phyloP scores from a whole-genome alignment of 2,888 invertebrate species.

The Nowickia ferox region DNA sequence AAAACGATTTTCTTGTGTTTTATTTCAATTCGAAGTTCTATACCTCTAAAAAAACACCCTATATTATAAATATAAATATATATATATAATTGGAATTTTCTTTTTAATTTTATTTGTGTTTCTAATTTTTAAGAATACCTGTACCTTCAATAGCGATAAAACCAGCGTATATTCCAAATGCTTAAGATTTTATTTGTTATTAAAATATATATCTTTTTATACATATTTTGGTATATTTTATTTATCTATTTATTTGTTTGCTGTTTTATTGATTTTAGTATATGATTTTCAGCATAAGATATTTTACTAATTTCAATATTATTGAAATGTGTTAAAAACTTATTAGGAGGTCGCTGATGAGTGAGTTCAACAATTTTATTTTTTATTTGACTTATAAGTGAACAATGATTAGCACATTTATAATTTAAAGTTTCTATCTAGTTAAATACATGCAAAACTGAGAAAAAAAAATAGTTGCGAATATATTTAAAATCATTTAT shows the following conservation, averaged over 20 bases:
- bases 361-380: constrained; percentile 25
- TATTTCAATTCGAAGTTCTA: no score
- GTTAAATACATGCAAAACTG: constrained; percentile 28
- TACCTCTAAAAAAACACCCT: no score
- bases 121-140: constrained; percentile 19
- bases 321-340: constrained; percentile 55
- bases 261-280: constrained; percentile 2
- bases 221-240: constrained; percentile 35
- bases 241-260: not conserved
- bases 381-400: constrained; percentile 40
- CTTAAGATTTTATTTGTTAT: constrained; percentile 29
- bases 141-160: not conserved
- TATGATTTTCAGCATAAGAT: constrained; percentile 13
- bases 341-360: constrained; percentile 38
- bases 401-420: constrained; percentile 61
- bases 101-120: constrained; percentile 38
- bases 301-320: constrained; percentile 7
- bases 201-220: constrained; percentile 46
- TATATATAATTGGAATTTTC: not conserved
- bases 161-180: constrained; percentile 6
- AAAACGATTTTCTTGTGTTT: no score
- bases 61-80: no score
- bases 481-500: constrained; percentile 41
- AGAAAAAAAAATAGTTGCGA: constrained; percentile 27
- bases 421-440: constrained; percentile 5